Conservation (phyloP, 2,888 invertebrate species). For the Trissonchulus sp. region DNA sequence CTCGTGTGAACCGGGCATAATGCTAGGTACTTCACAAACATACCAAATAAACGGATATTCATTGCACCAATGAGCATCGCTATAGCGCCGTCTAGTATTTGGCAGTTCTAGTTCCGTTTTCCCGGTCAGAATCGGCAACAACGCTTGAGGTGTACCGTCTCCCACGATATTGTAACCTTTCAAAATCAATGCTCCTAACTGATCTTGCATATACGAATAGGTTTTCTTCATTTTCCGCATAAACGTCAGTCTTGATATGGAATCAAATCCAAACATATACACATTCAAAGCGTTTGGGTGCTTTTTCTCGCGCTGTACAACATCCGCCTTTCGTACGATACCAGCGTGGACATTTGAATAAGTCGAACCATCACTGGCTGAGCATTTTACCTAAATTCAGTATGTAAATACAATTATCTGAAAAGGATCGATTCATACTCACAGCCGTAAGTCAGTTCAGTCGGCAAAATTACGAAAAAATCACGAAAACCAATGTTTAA, state of each 20-base stretch:
- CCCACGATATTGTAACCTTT: conserved; percentile 56
- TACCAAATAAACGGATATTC: conserved; percentile 57
- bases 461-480: too few relatives aligned
- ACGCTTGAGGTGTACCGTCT: conserved; percentile 55
- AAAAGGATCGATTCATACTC: too few relatives aligned
- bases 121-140: conserved; percentile 55
- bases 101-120: conserved; percentile 55
- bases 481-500: neutral
- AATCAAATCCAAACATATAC: conserved; percentile 52
- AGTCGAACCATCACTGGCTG: conserved; percentile 49
- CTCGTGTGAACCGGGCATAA: too few relatives aligned
- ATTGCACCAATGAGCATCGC: conserved; percentile 49
- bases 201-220: conserved; percentile 30
- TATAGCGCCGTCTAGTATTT: conserved; percentile 51
- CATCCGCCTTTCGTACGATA: conserved; percentile 55
- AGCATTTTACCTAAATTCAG: conserved; percentile 48
- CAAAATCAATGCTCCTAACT: conserved; percentile 44
- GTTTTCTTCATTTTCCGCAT: conserved; percentile 37
- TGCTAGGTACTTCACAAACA: too few relatives aligned
- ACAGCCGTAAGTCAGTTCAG: too few relatives aligned
- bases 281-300: too few relatives aligned
- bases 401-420: too few relatives aligned
- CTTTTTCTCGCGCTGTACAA: neutral
- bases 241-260: conserved; percentile 49
- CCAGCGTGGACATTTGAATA: conserved; percentile 68